Conservation (phyloP, 2,888 invertebrate species). For the Yponomeuta evonymella region DNA sequence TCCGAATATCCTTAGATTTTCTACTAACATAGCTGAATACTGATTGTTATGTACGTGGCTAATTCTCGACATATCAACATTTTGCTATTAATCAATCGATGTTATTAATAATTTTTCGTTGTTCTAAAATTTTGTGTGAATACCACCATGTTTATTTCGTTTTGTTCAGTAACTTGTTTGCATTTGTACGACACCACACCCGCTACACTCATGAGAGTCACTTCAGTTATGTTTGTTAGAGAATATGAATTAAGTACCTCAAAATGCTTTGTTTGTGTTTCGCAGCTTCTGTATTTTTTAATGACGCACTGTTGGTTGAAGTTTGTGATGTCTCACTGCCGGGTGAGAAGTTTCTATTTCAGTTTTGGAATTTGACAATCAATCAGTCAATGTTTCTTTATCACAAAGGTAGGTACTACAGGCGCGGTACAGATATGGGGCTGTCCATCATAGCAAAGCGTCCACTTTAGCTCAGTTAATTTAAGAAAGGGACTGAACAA, state of each 20-base stretch:
- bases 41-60: slow-evolving; percentile 72
- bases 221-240: slow-evolving; percentile 64
- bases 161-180: slow-evolving; percentile 16
- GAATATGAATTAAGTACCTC: slow-evolving; percentile 1
- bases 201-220: slow-evolving; percentile 67
- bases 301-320: slow-evolving; percentile 10
- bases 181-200: slow-evolving; percentile 21
- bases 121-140: slow-evolving; percentile 15
- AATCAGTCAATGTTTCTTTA: too few species aligned
- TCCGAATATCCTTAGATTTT: slow-evolving; percentile 1
- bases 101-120: slow-evolving; percentile 23
- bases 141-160: slow-evolving; percentile 19
- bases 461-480: too few species aligned
- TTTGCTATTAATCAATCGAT: slow-evolving; percentile 16
- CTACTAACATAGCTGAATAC: slow-evolving; percentile 62
- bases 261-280: slow-evolving; percentile 42
- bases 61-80: slow-evolving; percentile 59
- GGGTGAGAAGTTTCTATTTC: not conserved
- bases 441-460: too few species aligned
- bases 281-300: slow-evolving; percentile 9
- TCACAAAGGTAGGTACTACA: too few species aligned
- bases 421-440: too few species aligned
- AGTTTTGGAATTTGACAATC: too few species aligned
- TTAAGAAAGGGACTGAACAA: too few species aligned
- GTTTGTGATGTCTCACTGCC: not conserved